These are phyloP conservation scores for Neoscelio sp. DNA, from an alignment of 2,888 invertebrate genomes.

Conservation along the genomic window DNA sequence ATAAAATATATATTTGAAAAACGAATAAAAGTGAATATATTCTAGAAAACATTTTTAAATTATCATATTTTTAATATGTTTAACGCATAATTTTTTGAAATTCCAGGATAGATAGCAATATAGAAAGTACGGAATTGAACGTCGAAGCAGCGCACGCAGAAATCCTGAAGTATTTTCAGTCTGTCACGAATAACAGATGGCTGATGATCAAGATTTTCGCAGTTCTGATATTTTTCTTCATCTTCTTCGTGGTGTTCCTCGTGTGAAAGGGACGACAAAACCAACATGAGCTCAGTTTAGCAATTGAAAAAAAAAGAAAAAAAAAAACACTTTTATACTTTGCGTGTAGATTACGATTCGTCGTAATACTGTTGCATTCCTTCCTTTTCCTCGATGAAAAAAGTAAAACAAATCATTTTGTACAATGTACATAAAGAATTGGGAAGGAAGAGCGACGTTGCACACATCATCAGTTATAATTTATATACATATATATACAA, in stretches of 20 bases:
- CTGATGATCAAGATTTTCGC: slow-evolving; percentile 99
- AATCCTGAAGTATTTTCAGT: slow-evolving; percentile 98
- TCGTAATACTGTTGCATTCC: slow-evolving; percentile 66
- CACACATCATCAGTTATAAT: slow-evolving; percentile 59
- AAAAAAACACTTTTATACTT: slow-evolving; percentile 53
- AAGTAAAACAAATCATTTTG: slow-evolving; percentile 56
- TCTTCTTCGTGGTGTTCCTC: slow-evolving; percentile 99
- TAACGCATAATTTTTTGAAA: slow-evolving; percentile 28
- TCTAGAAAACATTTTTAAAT: no score
- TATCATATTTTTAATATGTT: neutral
- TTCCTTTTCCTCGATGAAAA: slow-evolving; percentile 58
- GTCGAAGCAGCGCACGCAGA: slow-evolving; percentile 99
- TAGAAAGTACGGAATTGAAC: slow-evolving; percentile 97
- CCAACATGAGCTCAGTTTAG: slow-evolving; percentile 25
- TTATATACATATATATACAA: slow-evolving; percentile 61
- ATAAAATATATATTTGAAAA: no score
- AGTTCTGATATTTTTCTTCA: slow-evolving; percentile 98
- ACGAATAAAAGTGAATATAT: no score
- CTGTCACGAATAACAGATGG: slow-evolving; percentile 98
- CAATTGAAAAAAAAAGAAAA: neutral
- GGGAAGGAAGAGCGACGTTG: slow-evolving; percentile 20
- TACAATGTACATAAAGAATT: slow-evolving; percentile 65
- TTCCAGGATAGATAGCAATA: slow-evolving; percentile 96
- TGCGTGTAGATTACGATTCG: slow-evolving; percentile 40
- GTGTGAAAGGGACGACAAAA: slow-evolving; percentile 84